Percentiles rank a stretch among this genome's conserved stretches.
These are phyloP conservation scores for Dipus sagitta DNA, from an alignment of 2,797 vertebrate genomes.

Conservation along the genomic window DNA sequence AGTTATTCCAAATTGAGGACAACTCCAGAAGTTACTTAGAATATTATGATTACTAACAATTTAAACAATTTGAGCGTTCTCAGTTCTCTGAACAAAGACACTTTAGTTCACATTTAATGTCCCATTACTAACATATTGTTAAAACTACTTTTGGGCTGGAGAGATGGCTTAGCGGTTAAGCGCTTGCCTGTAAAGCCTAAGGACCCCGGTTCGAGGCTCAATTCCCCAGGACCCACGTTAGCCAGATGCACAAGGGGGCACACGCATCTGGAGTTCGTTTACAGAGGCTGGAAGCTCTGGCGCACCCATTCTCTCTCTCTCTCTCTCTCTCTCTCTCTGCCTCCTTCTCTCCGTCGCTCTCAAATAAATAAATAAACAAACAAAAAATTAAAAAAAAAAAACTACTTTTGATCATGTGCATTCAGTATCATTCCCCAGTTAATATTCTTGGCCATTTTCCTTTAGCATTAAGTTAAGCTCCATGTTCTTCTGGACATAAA, in stretches of 20 bases:
- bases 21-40: constrained; percentile 21
- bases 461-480: constrained; percentile 9
- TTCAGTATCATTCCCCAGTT: background rate
- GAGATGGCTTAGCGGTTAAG: too few species aligned
- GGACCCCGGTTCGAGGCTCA: too few species aligned
- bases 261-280: too few species aligned
- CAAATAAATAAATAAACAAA: too few species aligned
- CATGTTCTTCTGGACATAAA: constrained; percentile 2
- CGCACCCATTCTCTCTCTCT: too few species aligned
- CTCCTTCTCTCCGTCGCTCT: too few species aligned
- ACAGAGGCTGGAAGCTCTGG: too few species aligned
- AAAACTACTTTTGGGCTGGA: background rate
- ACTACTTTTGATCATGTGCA: background rate
- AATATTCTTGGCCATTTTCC: background rate
- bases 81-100: constrained; percentile 24
- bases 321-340: too few species aligned
- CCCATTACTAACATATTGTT: background rate
- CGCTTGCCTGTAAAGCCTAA: too few species aligned
- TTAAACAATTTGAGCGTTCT: background rate
- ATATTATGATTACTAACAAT: background rate
- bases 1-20: constrained; percentile 45
- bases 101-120: constrained; percentile 11
- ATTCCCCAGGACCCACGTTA: too few species aligned
- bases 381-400: too few species aligned
- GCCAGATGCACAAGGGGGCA: too few species aligned